These are phyloP conservation scores for Catagonus wagneri DNA, from an alignment of 2,113 vertebrate genomes.

Conservation along the genomic window DNA sequence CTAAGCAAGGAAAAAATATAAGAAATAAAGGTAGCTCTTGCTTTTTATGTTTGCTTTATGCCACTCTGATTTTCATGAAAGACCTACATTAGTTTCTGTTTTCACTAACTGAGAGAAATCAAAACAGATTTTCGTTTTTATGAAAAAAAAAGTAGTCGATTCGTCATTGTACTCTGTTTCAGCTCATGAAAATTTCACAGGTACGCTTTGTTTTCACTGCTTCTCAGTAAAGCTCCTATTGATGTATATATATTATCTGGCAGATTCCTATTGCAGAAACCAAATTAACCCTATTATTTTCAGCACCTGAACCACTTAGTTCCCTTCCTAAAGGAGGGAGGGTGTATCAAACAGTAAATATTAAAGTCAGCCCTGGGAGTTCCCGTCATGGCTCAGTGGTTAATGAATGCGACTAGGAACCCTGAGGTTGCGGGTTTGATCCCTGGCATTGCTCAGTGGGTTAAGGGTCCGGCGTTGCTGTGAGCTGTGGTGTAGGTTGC, in stretches of 20 bases:
- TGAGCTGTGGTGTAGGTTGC: no score
- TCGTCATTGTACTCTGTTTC: neutral
- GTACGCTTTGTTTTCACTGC: neutral
- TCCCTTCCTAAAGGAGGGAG: neutral
- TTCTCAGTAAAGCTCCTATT: neutral
- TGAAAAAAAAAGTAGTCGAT: neutral
- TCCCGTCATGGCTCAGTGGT: no score
- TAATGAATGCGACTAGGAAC: no score
- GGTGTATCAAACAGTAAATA: neutral
- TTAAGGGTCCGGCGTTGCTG: no score
- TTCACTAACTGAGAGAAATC: neutral
- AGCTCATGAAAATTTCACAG: neutral
- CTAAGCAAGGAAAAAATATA: slow-evolving; percentile 13
- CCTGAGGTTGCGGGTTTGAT: no score
- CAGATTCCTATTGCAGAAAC: slow-evolving; percentile 11
- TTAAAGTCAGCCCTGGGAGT: slow-evolving; percentile 7
- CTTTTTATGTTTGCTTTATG: neutral
- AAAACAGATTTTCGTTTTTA: neutral
- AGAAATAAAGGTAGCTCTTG: neutral
- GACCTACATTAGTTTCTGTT: neutral
- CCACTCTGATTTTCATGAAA: neutral
- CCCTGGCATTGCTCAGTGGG: no score
- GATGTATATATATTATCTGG: neutral
- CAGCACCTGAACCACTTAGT: neutral
- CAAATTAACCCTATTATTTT: neutral